Percentiles rank a stretch among this genome's conserved stretches.
Conservation (phyloP, 2,113 vertebrate species). For the Cephalopholis sonnerati region DNA sequence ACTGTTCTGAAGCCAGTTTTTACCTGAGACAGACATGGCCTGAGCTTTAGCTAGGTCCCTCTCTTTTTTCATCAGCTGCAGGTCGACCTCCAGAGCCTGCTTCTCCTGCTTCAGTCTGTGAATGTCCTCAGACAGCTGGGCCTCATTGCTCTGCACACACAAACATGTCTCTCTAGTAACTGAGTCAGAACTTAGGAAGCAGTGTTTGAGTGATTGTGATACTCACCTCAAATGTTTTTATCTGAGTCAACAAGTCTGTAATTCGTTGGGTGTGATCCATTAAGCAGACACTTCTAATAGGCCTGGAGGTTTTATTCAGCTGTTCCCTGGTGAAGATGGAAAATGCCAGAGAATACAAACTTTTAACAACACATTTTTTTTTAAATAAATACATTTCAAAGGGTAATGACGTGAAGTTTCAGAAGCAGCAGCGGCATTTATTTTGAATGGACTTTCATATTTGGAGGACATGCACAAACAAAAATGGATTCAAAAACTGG, state of each 20-base stretch:
- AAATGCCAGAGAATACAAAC: neutral
- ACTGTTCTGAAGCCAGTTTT: neutral
- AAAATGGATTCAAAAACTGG: neutral
- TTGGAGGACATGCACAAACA: neutral
- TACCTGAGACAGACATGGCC: constrained; percentile 85
- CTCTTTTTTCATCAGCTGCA: constrained; percentile 89
- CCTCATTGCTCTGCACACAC: constrained; percentile 86
- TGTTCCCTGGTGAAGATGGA: constrained; percentile 84
- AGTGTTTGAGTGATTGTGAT: neutral
- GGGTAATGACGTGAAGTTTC: neutral
- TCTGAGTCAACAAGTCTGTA: constrained; percentile 86
- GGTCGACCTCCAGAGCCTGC: constrained; percentile 89
- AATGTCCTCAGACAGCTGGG: constrained; percentile 85
- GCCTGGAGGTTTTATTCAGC: constrained; percentile 77
- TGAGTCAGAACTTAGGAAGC: neutral
- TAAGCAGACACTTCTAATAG: constrained; percentile 67
- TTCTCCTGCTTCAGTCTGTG: constrained; percentile 90
- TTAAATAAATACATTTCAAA: neutral
- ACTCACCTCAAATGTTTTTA: constrained; percentile 86
- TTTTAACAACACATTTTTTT: neutral
- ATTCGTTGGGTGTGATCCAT: constrained; percentile 79
- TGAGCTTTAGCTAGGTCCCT: constrained; percentile 87
- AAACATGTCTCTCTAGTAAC: constrained; percentile 1
- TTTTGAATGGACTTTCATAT: neutral
- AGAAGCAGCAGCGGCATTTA: neutral